phyloP scores from a whole-genome alignment of 2,113 vertebrate genomes.

The Theropithecus gelada region DNA sequence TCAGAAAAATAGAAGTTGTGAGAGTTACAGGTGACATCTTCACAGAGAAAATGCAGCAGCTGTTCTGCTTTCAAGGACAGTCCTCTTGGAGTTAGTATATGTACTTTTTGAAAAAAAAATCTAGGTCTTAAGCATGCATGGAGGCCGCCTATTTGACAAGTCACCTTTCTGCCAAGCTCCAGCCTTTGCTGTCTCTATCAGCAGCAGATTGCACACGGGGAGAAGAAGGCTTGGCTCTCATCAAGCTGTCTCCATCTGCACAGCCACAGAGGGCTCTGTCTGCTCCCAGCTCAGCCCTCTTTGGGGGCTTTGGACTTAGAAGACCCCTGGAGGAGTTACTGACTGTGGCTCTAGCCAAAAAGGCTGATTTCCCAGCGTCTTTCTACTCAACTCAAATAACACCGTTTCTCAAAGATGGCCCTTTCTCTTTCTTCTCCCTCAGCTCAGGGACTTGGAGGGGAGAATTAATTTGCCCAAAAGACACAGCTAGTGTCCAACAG shows the following conservation, averaged over 20 bases:
- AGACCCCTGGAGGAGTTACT: not conserved
- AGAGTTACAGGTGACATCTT: not conserved
- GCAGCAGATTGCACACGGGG: too few relatives aligned
- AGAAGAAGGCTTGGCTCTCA: not conserved
- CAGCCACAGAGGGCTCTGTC: not conserved
- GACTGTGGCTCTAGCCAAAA: not conserved
- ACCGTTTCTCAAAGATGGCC: not conserved
- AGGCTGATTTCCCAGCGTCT: not conserved
- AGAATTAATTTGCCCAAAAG: not conserved
- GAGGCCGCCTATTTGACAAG: not conserved
- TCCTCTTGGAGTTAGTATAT: not conserved
- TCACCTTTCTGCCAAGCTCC: not conserved
- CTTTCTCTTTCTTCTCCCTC: not conserved
- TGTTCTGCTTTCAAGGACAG: not conserved
- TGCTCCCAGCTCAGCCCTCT: not conserved
- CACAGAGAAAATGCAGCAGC: not conserved
- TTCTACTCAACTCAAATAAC: not conserved
- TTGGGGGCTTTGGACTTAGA: not conserved
- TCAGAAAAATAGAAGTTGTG: not conserved
- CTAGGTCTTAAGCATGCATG: not conserved
- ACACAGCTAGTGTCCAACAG: not conserved
- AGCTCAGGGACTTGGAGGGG: not conserved
- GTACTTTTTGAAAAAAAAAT: not conserved
- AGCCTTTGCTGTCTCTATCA: not conserved
- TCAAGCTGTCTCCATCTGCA: not conserved